A percentile compares a stretch with the other conserved stretches of the same genome.
Evolutionary conservation across 2,888 invertebrate genomes (phyloP).

Genomic region (Sthenelais limicola): DNA sequence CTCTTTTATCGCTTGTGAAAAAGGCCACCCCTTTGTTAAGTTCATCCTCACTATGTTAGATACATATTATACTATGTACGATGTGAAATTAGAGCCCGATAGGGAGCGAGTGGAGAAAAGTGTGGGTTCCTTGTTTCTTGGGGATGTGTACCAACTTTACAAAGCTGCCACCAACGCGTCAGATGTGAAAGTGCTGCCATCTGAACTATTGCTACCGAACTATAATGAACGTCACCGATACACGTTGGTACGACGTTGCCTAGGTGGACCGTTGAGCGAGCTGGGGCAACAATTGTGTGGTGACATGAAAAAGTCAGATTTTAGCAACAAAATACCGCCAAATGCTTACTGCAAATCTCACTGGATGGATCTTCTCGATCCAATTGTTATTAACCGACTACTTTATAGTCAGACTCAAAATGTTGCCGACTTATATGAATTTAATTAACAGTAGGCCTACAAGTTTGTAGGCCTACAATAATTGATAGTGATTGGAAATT

Average conservation of each 20-base stretch:
- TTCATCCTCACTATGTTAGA: slow-evolving; percentile 13
- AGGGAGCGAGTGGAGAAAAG: slow-evolving; percentile 19
- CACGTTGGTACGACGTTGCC: not conserved
- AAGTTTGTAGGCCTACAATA: no score
- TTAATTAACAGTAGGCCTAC: no score
- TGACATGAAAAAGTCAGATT: not conserved
- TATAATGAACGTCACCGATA: not conserved
- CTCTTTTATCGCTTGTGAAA: slow-evolving; percentile 23
- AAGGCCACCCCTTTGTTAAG: slow-evolving; percentile 5
- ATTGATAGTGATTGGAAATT: no score
- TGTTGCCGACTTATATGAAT: no score
- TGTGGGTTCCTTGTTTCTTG: slow-evolving; percentile 18
- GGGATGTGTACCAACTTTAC: slow-evolving; percentile 17
- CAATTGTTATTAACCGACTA: no score
- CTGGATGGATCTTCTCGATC: slow-evolving; percentile 23
- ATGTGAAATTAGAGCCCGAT: slow-evolving; percentile 3
- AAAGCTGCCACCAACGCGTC: slow-evolving; percentile 9
- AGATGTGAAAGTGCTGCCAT: slow-evolving; percentile 1
- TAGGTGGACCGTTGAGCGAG: not conserved
- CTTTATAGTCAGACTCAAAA: no score
- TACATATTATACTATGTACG: slow-evolving; percentile 9
- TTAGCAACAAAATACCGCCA: not conserved
- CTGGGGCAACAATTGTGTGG: not conserved
- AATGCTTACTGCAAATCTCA: not conserved
- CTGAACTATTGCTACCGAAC: slow-evolving; percentile 27